These are phyloP conservation scores for Synodontis membranacea DNA, from an alignment of 2,113 vertebrate genomes.

Conservation along the genomic window DNA sequence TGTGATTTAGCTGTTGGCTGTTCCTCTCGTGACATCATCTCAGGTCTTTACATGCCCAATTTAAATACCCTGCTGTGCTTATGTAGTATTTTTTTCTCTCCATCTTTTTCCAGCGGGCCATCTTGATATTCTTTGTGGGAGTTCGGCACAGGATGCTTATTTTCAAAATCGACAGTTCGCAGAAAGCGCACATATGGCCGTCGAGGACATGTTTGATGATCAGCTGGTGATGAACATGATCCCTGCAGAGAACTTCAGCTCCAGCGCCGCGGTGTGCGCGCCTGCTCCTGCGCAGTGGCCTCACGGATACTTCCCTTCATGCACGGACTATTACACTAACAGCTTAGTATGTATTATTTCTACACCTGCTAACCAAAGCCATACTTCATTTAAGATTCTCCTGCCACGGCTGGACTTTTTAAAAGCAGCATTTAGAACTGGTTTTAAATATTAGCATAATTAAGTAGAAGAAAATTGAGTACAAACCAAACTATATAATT, in stretches of 20 bases:
- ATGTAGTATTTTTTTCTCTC: constrained; percentile 43
- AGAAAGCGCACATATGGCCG: constrained; percentile 71
- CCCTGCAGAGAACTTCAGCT: constrained; percentile 64
- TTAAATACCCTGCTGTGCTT: constrained; percentile 66
- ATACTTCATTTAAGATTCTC: neutral
- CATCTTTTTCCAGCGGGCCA: constrained; percentile 64
- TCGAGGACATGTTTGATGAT: constrained; percentile 65
- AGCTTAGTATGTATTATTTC: constrained; percentile 76
- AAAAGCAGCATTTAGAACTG: neutral
- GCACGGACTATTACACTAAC: constrained; percentile 75
- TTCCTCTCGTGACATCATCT: constrained; percentile 68
- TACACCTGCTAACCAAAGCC: neutral
- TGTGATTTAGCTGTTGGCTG: constrained; percentile 69
- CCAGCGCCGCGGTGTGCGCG: constrained; percentile 57
- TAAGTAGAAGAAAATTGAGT: neutral
- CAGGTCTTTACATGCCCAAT: constrained; percentile 60
- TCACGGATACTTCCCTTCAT: constrained; percentile 71
- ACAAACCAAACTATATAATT: neutral
- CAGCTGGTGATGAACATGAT: constrained; percentile 77
- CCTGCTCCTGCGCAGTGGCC: constrained; percentile 62
- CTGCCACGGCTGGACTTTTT: neutral
- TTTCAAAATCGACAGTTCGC: constrained; percentile 71
- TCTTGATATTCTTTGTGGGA: constrained; percentile 68
- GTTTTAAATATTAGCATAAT: neutral
- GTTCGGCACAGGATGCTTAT: constrained; percentile 57